Base-by-base conservation (phyloP, 1,140 invertebrate genomes). In the Cataglyphis hispanica region DNA sequence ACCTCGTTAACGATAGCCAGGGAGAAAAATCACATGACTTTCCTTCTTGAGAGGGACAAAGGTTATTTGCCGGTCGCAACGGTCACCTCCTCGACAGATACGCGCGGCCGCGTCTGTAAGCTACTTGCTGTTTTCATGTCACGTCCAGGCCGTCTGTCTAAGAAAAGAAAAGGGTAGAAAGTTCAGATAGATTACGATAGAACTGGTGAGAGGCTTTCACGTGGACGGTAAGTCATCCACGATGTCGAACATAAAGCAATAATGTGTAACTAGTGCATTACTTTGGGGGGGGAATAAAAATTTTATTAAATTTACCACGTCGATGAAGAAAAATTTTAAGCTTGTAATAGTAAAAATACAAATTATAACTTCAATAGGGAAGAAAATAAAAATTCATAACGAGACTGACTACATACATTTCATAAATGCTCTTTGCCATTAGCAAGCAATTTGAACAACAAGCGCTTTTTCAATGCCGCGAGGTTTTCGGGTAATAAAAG, bases 111-210 rank as follows among this genome's bases (percentile, higher is more conserved):
- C 60, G 64, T 75, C 61, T 46, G 85, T 74, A 61, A 81, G 81
- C 60, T 74, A 61, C 60, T 84, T 80, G 61, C 67, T 72, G 87
- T 75, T 89, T 89, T 89, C 88, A 22, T 61, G 78, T 89, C 88
- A 89, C 88, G 88, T 89, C 22, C 78, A 27, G 61, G 88, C 53
- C 87, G 88, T 89, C 88, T 89, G 87, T 89, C 88, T 89, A 63
- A 84, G 56, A 60, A 67, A 61, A 63, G 31, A 75, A 78, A 81
- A 83, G 72, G 77, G 63, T 76, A 60, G 77, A 89, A 89, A 86
- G 87, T 89, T 89, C 25, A 85, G 87, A 89, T 89, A 89, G 89
- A 89, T 89, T 89, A 89, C 87, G 85, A 86, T 70, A 61, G 69
- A 70, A 84, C 85, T 43, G 75, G 89, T 69, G 72, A 50, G 46